These are phyloP conservation scores for Argopecten irradians DNA, from an alignment of 1,140 invertebrate species.

Conservation along the genomic window DNA sequence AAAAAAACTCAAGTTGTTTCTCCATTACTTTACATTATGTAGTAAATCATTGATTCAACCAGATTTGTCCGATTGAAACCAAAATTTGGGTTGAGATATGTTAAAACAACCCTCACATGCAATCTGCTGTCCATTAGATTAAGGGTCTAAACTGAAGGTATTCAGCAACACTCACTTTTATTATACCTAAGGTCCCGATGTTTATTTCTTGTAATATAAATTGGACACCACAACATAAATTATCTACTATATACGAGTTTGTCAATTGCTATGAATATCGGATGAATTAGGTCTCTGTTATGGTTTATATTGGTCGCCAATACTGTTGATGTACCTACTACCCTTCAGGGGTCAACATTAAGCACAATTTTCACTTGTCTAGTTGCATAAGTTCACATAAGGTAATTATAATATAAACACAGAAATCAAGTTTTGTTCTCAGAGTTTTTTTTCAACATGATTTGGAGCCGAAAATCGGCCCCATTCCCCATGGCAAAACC, in stretches of 20 bases:
- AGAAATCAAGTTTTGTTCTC: too few relatives aligned
- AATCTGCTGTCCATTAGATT: neutral
- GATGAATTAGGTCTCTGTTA: neutral
- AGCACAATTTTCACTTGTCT: too few relatives aligned
- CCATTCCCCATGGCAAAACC: too few relatives aligned
- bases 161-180: neutral
- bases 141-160: neutral
- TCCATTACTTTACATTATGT: neutral
- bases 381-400: too few relatives aligned
- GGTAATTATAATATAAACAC: too few relatives aligned
- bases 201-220: neutral
- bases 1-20: neutral
- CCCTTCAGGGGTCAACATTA: too few relatives aligned
- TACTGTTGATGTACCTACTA: neutral
- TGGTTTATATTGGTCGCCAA: neutral
- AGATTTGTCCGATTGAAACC: neutral
- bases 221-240: neutral
- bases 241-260: neutral
- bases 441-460: too few relatives aligned
- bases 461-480: too few relatives aligned
- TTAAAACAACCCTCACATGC: neutral
- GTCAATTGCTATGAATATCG: neutral
- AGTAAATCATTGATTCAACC: neutral
- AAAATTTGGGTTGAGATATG: neutral
- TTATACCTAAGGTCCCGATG: neutral